Base-by-base conservation (phyloP, 2,888 invertebrate species). In the Merodon equestris region DNA sequence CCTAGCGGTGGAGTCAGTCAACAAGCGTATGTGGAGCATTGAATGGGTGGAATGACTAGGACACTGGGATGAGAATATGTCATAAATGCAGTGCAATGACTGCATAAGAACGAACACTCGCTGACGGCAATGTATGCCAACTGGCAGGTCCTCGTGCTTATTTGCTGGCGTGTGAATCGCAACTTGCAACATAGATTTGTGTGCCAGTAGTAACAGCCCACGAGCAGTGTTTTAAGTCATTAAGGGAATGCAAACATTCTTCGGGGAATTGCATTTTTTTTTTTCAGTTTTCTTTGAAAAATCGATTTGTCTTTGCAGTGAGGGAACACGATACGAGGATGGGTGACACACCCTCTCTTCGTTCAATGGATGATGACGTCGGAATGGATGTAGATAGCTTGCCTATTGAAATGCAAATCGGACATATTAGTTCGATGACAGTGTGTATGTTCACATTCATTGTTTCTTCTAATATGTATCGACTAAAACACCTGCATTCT, bases 71-170 rank as follows among this genome's bases (percentile, higher is more conserved):
- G 53, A 38, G 60, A 54, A 50, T 57, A 54, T 58, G 45, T 66
- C 38, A 60, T 54, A 71, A 61, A 71, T 51, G 42, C 60, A 61
- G 76, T 36, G 76, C 72, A 77, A 72, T 61, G 76, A 77, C 76
- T 72, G 66, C 67, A 77, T 42, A 48, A 71, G 70, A 51, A 13
- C n/a, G 53, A 38, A 14, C 34, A 66, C 66, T 66, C 66, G 61
- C 34, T 9, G 34, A 40, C 12, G 19, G 50, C n/a, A 67, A 77
- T 72, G 42, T 77, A 47, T 72, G 76, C 76, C 76, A 77, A 72
- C 27, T 27, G 27, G 27, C 27, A 27, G 27, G 67, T 72, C 76
- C 72, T 77, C 66, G 45, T 60, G 27, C 13, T 27, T 7, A 7
- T 27, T 27, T 27, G 27, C 27, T 27, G 27, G 7, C 27, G 27